Conservation (phyloP, 2,888 invertebrate genomes). For the Oxystoma pomonae region DNA sequence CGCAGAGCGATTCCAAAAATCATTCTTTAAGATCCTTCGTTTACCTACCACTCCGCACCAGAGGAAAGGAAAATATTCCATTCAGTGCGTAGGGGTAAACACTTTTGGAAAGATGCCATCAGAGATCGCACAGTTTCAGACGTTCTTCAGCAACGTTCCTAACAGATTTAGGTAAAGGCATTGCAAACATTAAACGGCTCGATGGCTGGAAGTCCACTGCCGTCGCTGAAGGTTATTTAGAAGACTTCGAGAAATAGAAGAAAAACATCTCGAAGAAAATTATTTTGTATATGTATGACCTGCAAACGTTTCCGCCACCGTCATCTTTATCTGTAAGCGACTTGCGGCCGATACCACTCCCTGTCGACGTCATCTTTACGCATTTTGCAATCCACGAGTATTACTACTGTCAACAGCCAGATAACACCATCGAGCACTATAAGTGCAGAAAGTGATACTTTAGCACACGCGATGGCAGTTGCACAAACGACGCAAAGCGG, state of each 20-base stretch:
- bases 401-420: background rate
- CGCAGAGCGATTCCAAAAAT: constrained; percentile 3
- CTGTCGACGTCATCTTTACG: background rate
- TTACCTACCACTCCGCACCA: background rate
- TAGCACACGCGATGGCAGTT: too few relatives aligned
- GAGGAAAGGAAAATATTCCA: background rate
- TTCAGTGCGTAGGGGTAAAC: background rate
- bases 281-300: background rate
- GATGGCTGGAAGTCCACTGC: background rate
- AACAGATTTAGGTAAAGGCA: constrained; percentile 3
- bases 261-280: background rate
- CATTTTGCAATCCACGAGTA: background rate
- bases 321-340: background rate
- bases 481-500: too few relatives aligned
- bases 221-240: constrained; percentile 4
- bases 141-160: background rate
- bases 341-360: background rate
- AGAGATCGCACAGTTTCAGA: constrained; percentile 1
- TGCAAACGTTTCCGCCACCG: background rate
- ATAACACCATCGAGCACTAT: background rate
- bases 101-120: constrained; percentile 3
- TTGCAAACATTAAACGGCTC: background rate
- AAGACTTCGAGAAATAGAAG: constrained; percentile 3
- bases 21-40: constrained; percentile 2
- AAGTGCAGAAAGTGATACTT: too few relatives aligned